Base-by-base conservation (phyloP, 2,797 vertebrate genomes). In the Ara ararauna region DNA sequence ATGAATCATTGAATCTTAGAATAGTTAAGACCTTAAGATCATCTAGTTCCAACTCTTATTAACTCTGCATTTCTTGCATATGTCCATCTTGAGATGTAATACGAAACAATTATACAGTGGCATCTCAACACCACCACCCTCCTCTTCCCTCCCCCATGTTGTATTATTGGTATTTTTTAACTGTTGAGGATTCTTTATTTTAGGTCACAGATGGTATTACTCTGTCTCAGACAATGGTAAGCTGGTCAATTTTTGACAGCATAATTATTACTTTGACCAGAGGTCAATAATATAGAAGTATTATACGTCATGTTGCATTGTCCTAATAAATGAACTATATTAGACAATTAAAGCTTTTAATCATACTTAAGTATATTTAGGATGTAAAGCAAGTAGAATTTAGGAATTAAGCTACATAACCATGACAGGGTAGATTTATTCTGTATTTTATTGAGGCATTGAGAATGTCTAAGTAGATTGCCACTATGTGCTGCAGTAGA, bases 251-350 rank as follows among this genome's bases (percentile, higher is more conserved):
- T 92, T 95, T 93, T 81, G 47, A 77, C 64, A 87, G 83, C 42
- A 86, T 71, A 84, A 90, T 20, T 10, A 77, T 83, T 94, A 85
- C 30, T 11, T 23, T 32, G 45, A 29, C 60, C 11, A 5, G 84
- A 92, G 90, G 86, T 94, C 92, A 95, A 88, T 85, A 84, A 51
- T 78, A 73, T 58, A 81, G 62, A 83, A 85, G 27, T 87, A 53
- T 53, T 90, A 85, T 64, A 81, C 87, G 95, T 85, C 42, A 42
- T 19, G 8, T 75, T 79, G 47, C 32, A 16, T 58, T 83, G 30
- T 93, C 62, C 71, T 86, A 71, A 94, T 96, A 94, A 73, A 79
- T 79, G 61, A 67, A 75, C 24, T 64, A 0, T 22, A 76, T 72
- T 58, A 91, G 40, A 73, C 12, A 78, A 77, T 73, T 77, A 11